These are phyloP conservation scores for Drosophila quinaria DNA, from an alignment of 2,888 invertebrate genomes.

Conservation along the genomic window DNA sequence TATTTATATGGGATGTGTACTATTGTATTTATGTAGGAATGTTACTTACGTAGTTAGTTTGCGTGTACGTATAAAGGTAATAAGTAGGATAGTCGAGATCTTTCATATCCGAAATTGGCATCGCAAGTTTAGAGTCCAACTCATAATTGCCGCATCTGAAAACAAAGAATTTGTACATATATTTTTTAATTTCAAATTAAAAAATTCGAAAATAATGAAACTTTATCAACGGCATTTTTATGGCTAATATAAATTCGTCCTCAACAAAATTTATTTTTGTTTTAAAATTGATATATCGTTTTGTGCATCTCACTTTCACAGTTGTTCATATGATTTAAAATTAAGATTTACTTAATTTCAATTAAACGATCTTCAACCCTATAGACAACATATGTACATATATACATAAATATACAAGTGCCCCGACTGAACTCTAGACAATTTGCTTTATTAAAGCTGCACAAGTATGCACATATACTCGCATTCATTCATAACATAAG, in stretches of 20 bases:
- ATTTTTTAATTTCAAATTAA: neutral
- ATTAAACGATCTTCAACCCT: slow-evolving; percentile 6
- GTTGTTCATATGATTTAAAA: neutral
- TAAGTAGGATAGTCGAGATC: neutral
- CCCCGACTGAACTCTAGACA: slow-evolving; percentile 1
- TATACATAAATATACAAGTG: neutral
- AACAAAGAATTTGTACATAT: neutral
- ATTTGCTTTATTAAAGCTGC: slow-evolving; percentile 21
- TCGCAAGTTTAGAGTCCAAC: neutral
- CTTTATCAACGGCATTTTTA: neutral
- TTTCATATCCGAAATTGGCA: neutral
- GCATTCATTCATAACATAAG: neutral
- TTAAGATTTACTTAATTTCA: slow-evolving; percentile 10
- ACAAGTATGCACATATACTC: neutral
- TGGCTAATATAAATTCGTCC: neutral
- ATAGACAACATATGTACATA: neutral
- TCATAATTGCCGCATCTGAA: slow-evolving; percentile 9
- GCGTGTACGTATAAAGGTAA: slow-evolving; percentile 2
- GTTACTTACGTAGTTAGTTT: slow-evolving; percentile 11
- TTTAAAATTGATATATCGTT: neutral
- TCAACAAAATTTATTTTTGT: neutral
- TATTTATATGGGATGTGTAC: neutral
- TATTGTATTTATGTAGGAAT: too few relatives aligned
- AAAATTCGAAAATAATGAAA: neutral
- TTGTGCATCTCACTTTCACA: neutral